Evolutionary conservation across 2,888 invertebrate species (phyloP).

Genomic region (Ophion obscuratus): DNA sequence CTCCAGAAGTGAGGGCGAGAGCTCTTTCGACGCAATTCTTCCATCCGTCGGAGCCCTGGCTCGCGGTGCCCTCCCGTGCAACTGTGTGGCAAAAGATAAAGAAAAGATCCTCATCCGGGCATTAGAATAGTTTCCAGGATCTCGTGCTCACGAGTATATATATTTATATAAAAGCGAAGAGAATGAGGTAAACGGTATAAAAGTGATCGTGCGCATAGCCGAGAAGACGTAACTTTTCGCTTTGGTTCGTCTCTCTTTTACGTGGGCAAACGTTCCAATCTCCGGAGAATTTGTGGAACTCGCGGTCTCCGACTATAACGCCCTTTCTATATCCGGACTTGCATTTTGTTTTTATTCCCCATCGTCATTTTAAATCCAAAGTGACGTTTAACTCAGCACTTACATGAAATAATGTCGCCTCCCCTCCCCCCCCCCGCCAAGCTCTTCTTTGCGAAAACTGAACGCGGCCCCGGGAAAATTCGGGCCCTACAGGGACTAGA

Average conservation of each 20-base stretch:
- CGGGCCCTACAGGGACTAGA: too few species aligned
- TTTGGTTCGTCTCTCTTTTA: conserved; percentile 67
- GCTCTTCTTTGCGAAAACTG: too few species aligned
- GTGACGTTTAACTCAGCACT: conserved; percentile 63
- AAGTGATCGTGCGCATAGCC: conserved; percentile 42
- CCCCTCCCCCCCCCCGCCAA: background rate
- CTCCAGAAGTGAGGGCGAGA: background rate
- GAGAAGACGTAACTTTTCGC: conserved; percentile 63
- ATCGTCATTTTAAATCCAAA: conserved; percentile 55
- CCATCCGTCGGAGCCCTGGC: conserved; percentile 27
- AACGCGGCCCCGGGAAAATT: too few species aligned
- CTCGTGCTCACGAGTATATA: background rate
- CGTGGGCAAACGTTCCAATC: conserved; percentile 75
- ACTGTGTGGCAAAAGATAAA: conserved; percentile 43
- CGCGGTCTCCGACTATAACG: conserved; percentile 52
- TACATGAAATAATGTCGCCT: conserved; percentile 47
- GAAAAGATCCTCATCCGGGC: conserved; percentile 58
- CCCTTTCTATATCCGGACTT: background rate
- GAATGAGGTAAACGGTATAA: conserved; percentile 56
- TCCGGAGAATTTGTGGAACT: conserved; percentile 79
- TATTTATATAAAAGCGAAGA: conserved; percentile 25
- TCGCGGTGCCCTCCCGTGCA: background rate
- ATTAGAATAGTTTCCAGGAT: conserved; percentile 66
- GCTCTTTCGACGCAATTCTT: conserved; percentile 55
- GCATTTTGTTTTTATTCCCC: conserved; percentile 10